phyloP scores from a whole-genome alignment of 2,888 invertebrate genomes.

The Ctena decussata region DNA sequence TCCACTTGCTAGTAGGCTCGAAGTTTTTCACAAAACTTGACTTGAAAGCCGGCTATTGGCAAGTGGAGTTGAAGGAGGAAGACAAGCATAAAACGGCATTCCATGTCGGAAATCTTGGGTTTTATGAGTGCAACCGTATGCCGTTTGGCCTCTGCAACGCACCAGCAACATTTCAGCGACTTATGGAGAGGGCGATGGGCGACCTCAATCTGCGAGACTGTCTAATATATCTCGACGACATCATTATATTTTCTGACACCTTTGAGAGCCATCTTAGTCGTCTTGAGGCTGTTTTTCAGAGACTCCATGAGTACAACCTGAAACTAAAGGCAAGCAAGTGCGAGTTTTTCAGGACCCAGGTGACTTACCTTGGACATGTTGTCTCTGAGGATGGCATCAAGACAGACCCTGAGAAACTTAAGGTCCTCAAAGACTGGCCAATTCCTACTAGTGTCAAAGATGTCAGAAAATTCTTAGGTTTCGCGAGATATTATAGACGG shows the following conservation, averaged over 20 bases:
- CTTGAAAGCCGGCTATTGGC: no score
- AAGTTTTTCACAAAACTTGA: no score
- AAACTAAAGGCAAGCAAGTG: slow-evolving; percentile 10
- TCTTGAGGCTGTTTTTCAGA: background rate
- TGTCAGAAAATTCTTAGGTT: background rate
- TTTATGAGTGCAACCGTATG: no score
- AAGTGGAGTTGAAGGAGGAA: no score
- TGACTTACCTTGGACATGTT: no score
- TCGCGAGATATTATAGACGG: slow-evolving; percentile 19
- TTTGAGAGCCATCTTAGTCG: background rate
- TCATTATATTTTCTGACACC: background rate
- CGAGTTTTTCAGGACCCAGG: no score
- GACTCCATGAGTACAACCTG: background rate
- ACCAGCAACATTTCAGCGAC: background rate
- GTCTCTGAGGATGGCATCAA: background rate
- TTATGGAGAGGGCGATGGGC: background rate
- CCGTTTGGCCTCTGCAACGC: slow-evolving; percentile 3
- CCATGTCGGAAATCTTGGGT: no score
- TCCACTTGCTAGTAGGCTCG: no score
- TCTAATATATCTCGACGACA: no score
- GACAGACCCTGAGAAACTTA: slow-evolving; percentile 9
- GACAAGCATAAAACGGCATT: no score
- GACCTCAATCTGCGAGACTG: background rate
- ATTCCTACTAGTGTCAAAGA: background rate
- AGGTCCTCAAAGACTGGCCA: slow-evolving; percentile 1